Conservation (phyloP, 92 coral and sea anemone species). For the Hydrozoanthus gracilis region DNA sequence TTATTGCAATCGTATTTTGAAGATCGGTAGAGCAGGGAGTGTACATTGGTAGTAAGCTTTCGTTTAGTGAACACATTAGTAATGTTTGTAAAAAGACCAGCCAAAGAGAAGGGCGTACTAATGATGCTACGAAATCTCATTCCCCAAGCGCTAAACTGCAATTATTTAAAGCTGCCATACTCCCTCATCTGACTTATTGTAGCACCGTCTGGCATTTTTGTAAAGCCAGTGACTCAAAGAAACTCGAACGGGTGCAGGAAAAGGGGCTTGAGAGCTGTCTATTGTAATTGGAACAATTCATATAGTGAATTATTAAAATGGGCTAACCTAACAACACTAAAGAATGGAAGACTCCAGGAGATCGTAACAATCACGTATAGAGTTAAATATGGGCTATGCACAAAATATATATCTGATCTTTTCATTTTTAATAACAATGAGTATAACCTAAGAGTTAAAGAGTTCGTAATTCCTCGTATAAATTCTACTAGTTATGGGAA, state of each 20-base stretch:
- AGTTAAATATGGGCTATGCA: too few relatives aligned
- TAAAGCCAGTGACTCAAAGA: not conserved
- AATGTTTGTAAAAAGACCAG: not conserved
- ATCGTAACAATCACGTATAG: too few relatives aligned
- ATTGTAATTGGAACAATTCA: not conserved
- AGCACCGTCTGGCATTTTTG: not conserved
- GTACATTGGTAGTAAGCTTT: not conserved
- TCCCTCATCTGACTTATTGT: not conserved
- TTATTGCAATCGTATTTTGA: not conserved
- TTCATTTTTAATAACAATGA: too few relatives aligned
- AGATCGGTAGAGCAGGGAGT: not conserved
- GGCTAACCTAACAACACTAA: too few relatives aligned
- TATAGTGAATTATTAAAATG: constrained; percentile 5
- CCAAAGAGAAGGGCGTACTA: not conserved
- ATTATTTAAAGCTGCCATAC: not conserved
- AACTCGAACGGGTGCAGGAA: not conserved
- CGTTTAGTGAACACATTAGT: not conserved
- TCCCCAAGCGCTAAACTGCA: not conserved
- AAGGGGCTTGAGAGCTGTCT: not conserved
- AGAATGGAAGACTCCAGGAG: too few relatives aligned
- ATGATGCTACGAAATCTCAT: not conserved
- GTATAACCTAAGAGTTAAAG: too few relatives aligned
- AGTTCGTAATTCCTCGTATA: too few relatives aligned
- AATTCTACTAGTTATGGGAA: too few relatives aligned
- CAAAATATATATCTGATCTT: too few relatives aligned